Evolutionary conservation across 1,140 invertebrate genomes (phyloP).

Genomic region (Nomia melanderi): DNA sequence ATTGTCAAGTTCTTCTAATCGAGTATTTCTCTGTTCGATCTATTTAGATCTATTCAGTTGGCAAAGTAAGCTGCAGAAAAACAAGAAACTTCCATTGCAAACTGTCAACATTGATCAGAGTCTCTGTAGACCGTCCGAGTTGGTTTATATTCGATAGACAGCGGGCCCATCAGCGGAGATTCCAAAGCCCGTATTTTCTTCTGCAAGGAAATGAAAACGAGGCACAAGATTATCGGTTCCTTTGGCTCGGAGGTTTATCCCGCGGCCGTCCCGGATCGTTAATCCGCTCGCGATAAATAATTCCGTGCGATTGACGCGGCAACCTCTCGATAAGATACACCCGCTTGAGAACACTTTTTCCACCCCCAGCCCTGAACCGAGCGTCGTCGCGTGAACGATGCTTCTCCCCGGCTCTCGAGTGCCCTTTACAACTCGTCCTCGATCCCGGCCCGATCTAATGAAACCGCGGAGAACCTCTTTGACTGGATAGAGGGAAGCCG

Average conservation of each 20-base stretch:
- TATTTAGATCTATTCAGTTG: no score
- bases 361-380: no score
- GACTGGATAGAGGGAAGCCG: neutral
- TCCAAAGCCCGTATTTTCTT: neutral
- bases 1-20: no score
- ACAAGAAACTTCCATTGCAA: no score
- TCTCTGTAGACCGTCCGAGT: no score
- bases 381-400: neutral
- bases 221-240: conserved; percentile 9
- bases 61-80: no score
- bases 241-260: neutral
- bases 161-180: neutral
- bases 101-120: no score
- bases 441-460: neutral
- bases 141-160: neutral
- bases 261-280: neutral
- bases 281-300: conserved; percentile 21
- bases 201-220: neutral
- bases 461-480: conserved; percentile 1
- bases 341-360: neutral
- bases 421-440: conserved; percentile 6
- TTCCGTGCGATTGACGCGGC: conserved; percentile 11
- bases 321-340: neutral
- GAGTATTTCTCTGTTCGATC: no score
- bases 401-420: conserved; percentile 12